phyloP scores from a whole-genome alignment of 2,113 vertebrate species.

The Chinchilla lanigera region DNA sequence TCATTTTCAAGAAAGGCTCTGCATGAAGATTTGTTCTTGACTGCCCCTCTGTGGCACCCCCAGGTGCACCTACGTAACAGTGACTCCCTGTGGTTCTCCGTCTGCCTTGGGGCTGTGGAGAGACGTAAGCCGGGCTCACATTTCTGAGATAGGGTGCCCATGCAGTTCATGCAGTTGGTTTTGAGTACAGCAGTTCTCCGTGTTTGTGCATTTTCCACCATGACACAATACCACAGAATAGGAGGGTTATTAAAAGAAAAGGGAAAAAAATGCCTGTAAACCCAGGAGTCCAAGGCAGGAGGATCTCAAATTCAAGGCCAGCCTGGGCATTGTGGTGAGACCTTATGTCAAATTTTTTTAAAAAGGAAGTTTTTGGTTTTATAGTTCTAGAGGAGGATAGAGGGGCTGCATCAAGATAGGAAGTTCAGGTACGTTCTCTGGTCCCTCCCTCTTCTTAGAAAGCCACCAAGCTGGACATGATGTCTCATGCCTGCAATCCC shows the following conservation, averaged over 20 bases:
- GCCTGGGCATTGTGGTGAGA: not conserved
- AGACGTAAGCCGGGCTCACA: no score
- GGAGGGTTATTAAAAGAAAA: not conserved
- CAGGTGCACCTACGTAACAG: not conserved
- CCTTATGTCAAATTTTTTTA: not conserved
- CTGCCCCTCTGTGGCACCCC: not conserved
- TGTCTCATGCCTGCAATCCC: not conserved
- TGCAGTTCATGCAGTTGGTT: not conserved
- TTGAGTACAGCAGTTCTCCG: not conserved
- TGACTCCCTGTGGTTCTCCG: not conserved
- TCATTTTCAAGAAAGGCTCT: not conserved
- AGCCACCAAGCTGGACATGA: not conserved
- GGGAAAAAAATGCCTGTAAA: not conserved
- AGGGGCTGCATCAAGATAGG: not conserved
- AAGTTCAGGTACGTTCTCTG: not conserved
- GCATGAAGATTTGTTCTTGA: not conserved
- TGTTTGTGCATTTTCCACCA: not conserved
- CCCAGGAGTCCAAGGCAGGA: not conserved
- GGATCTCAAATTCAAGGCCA: not conserved
- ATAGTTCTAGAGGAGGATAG: not conserved
- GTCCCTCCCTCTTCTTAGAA: not conserved
- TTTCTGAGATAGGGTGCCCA: not conserved
- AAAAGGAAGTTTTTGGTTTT: not conserved
- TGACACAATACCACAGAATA: not conserved
- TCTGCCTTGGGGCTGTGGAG: not conserved